These are phyloP conservation scores for Coilia nasus DNA, from an alignment of 2,797 vertebrate species.

Conservation along the genomic window DNA sequence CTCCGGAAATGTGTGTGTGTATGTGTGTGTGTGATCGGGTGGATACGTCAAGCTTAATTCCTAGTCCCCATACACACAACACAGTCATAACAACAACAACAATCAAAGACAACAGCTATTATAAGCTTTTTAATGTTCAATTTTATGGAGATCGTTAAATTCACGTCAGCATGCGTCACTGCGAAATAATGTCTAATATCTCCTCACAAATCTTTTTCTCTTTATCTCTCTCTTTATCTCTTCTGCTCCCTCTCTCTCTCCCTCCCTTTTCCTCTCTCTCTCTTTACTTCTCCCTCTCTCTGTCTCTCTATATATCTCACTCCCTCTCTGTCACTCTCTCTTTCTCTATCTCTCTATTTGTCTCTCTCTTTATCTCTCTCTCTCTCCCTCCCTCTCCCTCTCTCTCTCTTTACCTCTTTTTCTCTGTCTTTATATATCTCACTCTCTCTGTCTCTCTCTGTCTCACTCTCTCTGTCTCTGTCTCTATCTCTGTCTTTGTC, in stretches of 20 bases:
- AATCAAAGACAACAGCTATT: background rate
- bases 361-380: background rate
- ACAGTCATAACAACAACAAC: background rate
- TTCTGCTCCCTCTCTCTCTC: background rate
- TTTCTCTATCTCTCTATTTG: background rate
- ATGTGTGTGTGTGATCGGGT: conserved; percentile 8
- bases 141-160: too few species aligned
- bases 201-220: background rate
- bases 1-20: background rate
- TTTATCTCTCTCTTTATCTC: background rate
- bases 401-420: background rate
- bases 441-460: background rate
- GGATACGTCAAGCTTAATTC: background rate
- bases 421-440: too few species aligned
- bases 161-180: background rate
- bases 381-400: background rate
- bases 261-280: background rate
- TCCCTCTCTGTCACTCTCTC: background rate
- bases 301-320: background rate
- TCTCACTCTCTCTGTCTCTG: background rate
- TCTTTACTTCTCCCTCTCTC: too few species aligned
- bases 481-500: background rate
- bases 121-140: background rate
- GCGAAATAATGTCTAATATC: background rate
- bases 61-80: background rate